These are phyloP conservation scores for Fulmarus glacialis DNA, from an alignment of 2,113 vertebrate species.

Conservation along the genomic window DNA sequence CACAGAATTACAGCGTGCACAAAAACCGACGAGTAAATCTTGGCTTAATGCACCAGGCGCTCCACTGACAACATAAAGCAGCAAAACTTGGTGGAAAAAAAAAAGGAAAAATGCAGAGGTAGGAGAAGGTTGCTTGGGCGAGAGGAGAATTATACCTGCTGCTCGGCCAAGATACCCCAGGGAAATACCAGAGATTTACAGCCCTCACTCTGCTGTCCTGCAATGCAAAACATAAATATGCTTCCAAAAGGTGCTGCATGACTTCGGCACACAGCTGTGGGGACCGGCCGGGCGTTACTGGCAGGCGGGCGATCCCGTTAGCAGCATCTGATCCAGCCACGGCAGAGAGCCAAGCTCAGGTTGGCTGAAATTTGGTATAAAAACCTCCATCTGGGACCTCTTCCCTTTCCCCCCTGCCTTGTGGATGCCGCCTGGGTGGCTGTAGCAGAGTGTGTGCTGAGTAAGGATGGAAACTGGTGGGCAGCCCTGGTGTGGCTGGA, in stretches of 20 bases:
- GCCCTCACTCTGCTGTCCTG: neutral
- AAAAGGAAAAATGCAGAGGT: neutral
- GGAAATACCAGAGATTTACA: neutral
- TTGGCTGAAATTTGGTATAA: neutral
- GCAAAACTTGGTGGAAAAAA: neutral
- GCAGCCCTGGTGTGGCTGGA: neutral
- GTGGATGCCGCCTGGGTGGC: neutral
- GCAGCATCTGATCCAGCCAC: neutral
- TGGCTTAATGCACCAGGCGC: neutral
- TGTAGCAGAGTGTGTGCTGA: neutral
- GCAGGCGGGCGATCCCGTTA: neutral
- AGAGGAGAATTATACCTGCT: neutral
- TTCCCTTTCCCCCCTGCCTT: neutral
- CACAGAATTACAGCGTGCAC: neutral
- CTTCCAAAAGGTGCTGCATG: neutral
- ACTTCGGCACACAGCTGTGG: neutral
- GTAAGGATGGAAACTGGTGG: neutral
- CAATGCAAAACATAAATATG: neutral
- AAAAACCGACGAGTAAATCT: constrained; percentile 8
- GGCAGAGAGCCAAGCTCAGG: neutral
- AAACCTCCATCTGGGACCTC: neutral
- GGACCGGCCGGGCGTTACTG: neutral
- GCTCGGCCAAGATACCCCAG: neutral
- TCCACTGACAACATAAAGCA: neutral
- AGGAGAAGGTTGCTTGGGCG: neutral